Base-by-base conservation (phyloP, 2,113 vertebrate species). In the Menura novaehollandiae region DNA sequence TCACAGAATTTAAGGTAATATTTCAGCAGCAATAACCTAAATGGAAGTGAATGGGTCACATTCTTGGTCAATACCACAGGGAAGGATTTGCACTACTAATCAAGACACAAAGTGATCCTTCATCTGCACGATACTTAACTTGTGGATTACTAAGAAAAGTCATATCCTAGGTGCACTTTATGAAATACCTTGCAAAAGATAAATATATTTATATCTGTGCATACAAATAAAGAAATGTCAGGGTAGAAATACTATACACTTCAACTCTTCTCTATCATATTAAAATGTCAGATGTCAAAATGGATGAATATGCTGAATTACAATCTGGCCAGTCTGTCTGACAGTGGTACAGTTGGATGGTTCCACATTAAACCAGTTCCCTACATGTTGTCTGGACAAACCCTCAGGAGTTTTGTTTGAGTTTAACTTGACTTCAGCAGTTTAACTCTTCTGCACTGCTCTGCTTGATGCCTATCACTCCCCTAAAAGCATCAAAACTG, bases 81-180 rank as follows among this genome's bases (percentile, higher is more conserved):
- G 59, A 39, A 79, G 44, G 47, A 51, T 12, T n/a, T 82, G 46
- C 11, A 21, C 43, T 46, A 12, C 16, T 51, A 27, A 63, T 9
- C 16, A 75, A 28, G 30, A 33, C 12, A 26, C 22, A 32, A 82
- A 63, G 33, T 1, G 4, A 33, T 27, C 9, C 0, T 1, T 43
- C 60, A 59, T 30, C 35, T 69, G 43, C 49, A 46, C 11, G 15
- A 28, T 26, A 8, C 4, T 55, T 32, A 24, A 30, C 4, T 44
- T 35, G 6, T 2, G 19, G 41, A 33, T 58, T 58, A 24, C 51
- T 46, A 7, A 18, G 30, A 22, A 39, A 72, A 89, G 11, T 64
- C 27, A 3, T 28, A 8, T 22, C 1, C 1, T 5, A 27, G 47
- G 13, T 13, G 30, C 2, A 2, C 26, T 53, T 58, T 35, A 32